phyloP scores from a whole-genome alignment of 2,113 vertebrate species.

The Lepidothrix coronata region DNA sequence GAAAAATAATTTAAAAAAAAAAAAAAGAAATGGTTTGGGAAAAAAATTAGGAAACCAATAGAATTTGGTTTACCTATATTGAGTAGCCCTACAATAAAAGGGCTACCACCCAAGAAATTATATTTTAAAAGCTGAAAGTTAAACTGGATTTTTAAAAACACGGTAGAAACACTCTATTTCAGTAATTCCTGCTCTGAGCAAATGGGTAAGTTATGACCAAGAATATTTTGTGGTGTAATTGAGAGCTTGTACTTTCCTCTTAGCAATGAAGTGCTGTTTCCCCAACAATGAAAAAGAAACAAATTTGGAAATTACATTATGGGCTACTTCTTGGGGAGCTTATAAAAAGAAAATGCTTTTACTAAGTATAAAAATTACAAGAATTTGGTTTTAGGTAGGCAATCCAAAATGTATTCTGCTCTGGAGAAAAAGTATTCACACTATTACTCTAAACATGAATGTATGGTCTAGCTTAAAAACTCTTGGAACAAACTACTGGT shows the following conservation, averaged over 20 bases:
- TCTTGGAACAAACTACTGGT: not conserved
- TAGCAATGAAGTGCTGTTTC: not conserved
- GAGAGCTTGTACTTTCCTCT: not conserved
- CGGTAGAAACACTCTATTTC: not conserved
- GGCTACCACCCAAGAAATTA: not conserved
- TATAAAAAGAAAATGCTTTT: not conserved
- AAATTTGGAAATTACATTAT: not conserved
- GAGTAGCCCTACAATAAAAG: not conserved
- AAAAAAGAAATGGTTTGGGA: not conserved
- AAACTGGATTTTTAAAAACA: not conserved
- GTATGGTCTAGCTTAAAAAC: not conserved
- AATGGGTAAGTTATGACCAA: not conserved
- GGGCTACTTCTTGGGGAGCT: not conserved
- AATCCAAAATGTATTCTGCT: not conserved
- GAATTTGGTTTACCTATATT: rapidly evolving
- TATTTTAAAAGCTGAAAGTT: not conserved
- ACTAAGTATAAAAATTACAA: not conserved
- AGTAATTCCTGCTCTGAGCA: not conserved
- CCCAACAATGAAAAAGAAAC: not conserved
- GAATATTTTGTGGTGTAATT: not conserved
- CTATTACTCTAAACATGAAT: not conserved
- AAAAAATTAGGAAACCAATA: not conserved
- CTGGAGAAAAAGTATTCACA: not conserved
- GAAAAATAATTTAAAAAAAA: not conserved
- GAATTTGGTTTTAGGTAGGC: not conserved